phyloP scores from a whole-genome alignment of 2,888 invertebrate genomes.

The Julus scandinavius region DNA sequence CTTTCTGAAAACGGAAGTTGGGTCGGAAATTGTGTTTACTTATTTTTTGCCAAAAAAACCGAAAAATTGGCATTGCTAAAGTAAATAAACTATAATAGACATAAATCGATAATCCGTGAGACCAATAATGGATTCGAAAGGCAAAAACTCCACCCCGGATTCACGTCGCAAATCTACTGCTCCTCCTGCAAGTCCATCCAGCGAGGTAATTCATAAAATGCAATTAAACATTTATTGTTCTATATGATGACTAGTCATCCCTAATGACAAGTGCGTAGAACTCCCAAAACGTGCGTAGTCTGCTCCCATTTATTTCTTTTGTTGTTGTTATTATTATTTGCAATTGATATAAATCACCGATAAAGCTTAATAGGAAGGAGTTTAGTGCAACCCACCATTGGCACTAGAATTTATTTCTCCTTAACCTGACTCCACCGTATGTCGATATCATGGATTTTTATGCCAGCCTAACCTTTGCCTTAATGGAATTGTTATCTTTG shows the following conservation, averaged over 20 bases:
- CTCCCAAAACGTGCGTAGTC: not conserved
- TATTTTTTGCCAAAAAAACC: not conserved
- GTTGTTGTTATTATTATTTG: not conserved
- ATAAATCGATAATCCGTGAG: not conserved
- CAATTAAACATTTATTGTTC: not conserved
- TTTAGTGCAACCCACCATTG: not conserved
- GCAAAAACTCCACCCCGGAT: constrained; percentile 15
- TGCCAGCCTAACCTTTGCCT: constrained; percentile 16
- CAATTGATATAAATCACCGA: not conserved
- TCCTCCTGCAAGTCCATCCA: constrained; percentile 48
- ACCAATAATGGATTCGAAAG: constrained; percentile 51
- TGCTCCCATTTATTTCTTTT: not conserved
- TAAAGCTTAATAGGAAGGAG: not conserved
- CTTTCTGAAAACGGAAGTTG: not conserved
- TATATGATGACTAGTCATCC: not conserved
- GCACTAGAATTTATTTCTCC: not conserved
- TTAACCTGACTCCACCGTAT: not conserved
- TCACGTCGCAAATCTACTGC: constrained; percentile 50
- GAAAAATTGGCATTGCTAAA: not conserved
- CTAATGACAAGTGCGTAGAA: not conserved
- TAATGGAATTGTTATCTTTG: constrained; percentile 38
- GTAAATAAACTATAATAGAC: not conserved
- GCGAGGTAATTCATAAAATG: constrained; percentile 42
- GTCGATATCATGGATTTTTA: not conserved
- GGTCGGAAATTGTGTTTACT: not conserved